These are phyloP conservation scores for Papilio xuthus DNA, from an alignment of 1,140 invertebrate species.

Conservation along the genomic window DNA sequence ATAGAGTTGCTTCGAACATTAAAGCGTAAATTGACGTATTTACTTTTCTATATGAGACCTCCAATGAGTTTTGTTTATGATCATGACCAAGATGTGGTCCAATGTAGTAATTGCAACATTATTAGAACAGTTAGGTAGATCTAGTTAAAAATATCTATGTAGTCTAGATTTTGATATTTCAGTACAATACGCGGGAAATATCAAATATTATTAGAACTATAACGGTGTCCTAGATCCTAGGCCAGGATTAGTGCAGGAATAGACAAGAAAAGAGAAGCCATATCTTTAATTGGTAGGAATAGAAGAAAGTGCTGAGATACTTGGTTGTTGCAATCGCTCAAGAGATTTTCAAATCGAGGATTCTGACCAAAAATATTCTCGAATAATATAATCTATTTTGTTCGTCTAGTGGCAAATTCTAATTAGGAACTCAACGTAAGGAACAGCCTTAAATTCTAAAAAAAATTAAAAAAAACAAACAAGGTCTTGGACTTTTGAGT, in stretches of 20 bases:
- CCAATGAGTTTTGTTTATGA: neutral
- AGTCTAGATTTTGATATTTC: neutral
- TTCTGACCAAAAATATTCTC: too few relatives aligned
- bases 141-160: neutral
- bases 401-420: too few relatives aligned
- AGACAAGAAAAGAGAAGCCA: too few relatives aligned
- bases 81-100: neutral
- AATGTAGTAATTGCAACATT: slow-evolving; percentile 12
- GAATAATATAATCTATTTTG: too few relatives aligned
- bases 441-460: too few relatives aligned
- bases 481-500: too few relatives aligned
- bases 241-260: too few relatives aligned
- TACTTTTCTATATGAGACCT: neutral
- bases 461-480: too few relatives aligned
- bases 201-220: neutral
- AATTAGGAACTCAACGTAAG: too few relatives aligned
- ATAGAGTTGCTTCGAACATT: slow-evolving; percentile 31
- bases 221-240: neutral
- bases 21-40: slow-evolving; percentile 25
- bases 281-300: too few relatives aligned
- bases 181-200: neutral
- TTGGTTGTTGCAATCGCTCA: neutral
- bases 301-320: too few relatives aligned
- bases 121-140: neutral
- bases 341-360: neutral